A percentile compares a stretch with the other conserved stretches of the same genome.
These are phyloP conservation scores for Centruroides vittatus DNA, from an alignment of 1,140 invertebrate species.

Conservation along the genomic window DNA sequence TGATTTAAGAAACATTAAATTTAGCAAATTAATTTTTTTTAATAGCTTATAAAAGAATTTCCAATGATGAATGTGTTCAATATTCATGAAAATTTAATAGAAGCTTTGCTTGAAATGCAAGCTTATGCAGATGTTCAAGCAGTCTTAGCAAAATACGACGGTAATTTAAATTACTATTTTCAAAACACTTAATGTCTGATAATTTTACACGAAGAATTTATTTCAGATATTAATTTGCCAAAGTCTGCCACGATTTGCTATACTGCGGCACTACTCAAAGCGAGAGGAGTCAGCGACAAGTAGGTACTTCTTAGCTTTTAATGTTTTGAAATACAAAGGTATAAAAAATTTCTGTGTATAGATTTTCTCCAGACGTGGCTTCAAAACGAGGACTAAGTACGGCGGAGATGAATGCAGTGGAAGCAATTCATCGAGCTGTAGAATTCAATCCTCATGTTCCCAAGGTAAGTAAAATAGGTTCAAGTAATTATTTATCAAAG, in stretches of 20 bases:
- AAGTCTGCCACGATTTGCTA: slow-evolving; percentile 97
- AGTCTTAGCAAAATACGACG: slow-evolving; percentile 88
- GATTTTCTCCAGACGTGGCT: slow-evolving; percentile 68
- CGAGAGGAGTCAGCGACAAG: slow-evolving; percentile 83
- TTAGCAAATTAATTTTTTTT: too few relatives aligned
- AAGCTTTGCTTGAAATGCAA: slow-evolving; percentile 87
- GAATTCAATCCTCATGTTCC: slow-evolving; percentile 99
- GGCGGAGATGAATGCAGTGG: slow-evolving; percentile 85
- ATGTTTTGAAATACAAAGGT: not conserved
- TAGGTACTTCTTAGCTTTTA: slow-evolving; percentile 27
- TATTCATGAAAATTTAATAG: slow-evolving; percentile 95
- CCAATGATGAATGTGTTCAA: slow-evolving; percentile 92
- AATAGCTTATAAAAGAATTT: slow-evolving; percentile 83
- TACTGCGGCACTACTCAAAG: slow-evolving; percentile 86
- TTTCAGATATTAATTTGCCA: slow-evolving; percentile 72
- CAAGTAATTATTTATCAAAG: too few relatives aligned
- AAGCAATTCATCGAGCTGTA: slow-evolving; percentile 92
- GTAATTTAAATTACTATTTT: slow-evolving; percentile 23
- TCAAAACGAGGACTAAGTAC: slow-evolving; percentile 72
- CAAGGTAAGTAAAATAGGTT: slow-evolving; percentile 39
- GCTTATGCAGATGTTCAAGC: slow-evolving; percentile 94
- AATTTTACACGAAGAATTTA: not conserved
- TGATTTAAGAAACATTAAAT: not conserved
- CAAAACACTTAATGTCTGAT: not conserved
- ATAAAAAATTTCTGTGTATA: slow-evolving; percentile 19